phyloP scores from a whole-genome alignment of 2,888 invertebrate genomes.

The Stenoptilia bipunctidactyla region DNA sequence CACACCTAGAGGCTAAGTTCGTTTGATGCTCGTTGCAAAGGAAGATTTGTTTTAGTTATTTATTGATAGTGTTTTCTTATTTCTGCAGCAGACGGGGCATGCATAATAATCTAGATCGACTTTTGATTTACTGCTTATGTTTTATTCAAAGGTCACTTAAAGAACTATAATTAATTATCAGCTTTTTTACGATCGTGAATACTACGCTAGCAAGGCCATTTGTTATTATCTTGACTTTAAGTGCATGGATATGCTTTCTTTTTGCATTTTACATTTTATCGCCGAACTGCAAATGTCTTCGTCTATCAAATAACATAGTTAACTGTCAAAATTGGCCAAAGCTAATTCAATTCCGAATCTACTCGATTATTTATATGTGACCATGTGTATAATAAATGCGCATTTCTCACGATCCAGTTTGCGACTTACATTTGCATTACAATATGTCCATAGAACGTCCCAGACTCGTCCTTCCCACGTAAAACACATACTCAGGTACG shows the following conservation, averaged over 20 bases:
- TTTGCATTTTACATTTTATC: too few relatives aligned
- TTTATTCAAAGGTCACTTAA: constrained; percentile 22
- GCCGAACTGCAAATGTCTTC: too few relatives aligned
- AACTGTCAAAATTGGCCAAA: too few relatives aligned
- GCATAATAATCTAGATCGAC: constrained; percentile 27
- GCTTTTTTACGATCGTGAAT: not conserved
- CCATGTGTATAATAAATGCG: too few relatives aligned
- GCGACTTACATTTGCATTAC: constrained; percentile 12
- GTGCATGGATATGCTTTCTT: too few relatives aligned
- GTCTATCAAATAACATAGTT: too few relatives aligned
- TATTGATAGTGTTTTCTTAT: constrained; percentile 9
- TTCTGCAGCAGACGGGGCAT: constrained; percentile 15
- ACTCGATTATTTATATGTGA: too few relatives aligned
- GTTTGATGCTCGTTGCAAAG: not conserved
- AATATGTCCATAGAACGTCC: constrained; percentile 11
- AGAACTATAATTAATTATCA: not conserved
- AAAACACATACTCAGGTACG: too few relatives aligned
- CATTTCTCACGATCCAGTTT: constrained; percentile 5
- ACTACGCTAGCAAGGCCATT: too few relatives aligned
- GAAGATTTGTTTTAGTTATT: constrained; percentile 10
- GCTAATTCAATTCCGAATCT: too few relatives aligned
- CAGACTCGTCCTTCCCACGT: constrained; percentile 14
- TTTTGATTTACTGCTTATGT: constrained; percentile 27
- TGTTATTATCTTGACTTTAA: too few relatives aligned
- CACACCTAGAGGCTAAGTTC: not conserved